phyloP scores from a whole-genome alignment of 2,113 vertebrate genomes.

The human region DNA sequence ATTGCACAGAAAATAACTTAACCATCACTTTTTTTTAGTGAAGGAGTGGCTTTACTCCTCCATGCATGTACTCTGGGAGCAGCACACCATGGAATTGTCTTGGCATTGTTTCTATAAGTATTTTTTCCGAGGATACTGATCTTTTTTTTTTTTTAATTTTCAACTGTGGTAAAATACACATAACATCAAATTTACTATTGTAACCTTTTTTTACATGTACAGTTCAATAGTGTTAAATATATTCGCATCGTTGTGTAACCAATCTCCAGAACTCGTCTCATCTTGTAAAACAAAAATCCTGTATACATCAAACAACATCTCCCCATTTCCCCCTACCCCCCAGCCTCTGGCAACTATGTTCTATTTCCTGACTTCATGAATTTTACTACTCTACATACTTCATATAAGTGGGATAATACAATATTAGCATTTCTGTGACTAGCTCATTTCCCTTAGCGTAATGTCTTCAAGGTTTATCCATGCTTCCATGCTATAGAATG shows the following conservation, averaged over 20 bases:
- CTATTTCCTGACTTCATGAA: background rate
- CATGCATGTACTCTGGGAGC: background rate
- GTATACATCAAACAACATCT: background rate
- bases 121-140: background rate
- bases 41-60: background rate
- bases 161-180: background rate
- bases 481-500: background rate
- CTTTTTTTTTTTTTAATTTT: background rate
- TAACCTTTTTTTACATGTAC: background rate
- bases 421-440: background rate
- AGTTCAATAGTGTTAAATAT: background rate
- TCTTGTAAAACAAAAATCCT: background rate
- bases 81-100: background rate
- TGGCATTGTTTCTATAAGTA: conserved; percentile 23
- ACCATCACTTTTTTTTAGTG: background rate
- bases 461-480: background rate
- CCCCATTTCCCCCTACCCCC: background rate
- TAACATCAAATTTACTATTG: background rate
- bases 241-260: background rate
- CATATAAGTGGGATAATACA: background rate
- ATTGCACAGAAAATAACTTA: background rate
- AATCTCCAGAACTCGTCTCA: background rate
- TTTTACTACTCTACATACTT: background rate
- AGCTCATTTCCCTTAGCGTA: background rate
- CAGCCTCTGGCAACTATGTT: background rate